Conservation (phyloP, 2,113 vertebrate species). For the Ahaetulla prasina region DNA sequence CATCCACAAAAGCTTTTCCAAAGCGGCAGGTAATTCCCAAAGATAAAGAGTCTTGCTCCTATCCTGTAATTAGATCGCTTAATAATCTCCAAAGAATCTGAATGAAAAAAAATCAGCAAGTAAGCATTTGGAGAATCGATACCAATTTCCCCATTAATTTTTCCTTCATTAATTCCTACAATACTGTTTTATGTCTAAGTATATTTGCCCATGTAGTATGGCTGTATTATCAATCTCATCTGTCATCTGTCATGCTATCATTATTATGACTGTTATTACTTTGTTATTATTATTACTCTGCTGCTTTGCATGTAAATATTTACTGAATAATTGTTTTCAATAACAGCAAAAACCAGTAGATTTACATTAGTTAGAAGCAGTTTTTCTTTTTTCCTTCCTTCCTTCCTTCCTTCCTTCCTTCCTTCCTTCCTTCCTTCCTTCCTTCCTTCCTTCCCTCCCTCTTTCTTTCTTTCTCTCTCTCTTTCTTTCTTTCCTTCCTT, state of each 20-base stretch:
- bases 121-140: neutral
- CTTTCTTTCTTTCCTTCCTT: neutral
- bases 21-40: neutral
- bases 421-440: neutral
- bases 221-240: too few relatives aligned
- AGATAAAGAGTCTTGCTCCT: neutral
- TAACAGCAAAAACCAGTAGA: neutral
- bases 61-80: too few relatives aligned
- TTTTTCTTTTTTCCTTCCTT: neutral
- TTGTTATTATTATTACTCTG: too few relatives aligned
- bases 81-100: neutral
- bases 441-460: neutral
- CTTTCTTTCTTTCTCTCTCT: neutral
- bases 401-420: too few relatives aligned
- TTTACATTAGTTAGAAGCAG: neutral
- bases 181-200: too few relatives aligned
- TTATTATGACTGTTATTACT: too few relatives aligned
- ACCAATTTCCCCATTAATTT: neutral
- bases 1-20: neutral
- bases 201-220: too few relatives aligned
- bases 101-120: neutral
- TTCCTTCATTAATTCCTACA: neutral
- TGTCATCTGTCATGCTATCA: too few relatives aligned
- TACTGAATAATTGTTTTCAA: neutral
- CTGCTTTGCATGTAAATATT: neutral